Conservation (phyloP, 2,797 vertebrate species). For the Erethizon dorsatum region DNA sequence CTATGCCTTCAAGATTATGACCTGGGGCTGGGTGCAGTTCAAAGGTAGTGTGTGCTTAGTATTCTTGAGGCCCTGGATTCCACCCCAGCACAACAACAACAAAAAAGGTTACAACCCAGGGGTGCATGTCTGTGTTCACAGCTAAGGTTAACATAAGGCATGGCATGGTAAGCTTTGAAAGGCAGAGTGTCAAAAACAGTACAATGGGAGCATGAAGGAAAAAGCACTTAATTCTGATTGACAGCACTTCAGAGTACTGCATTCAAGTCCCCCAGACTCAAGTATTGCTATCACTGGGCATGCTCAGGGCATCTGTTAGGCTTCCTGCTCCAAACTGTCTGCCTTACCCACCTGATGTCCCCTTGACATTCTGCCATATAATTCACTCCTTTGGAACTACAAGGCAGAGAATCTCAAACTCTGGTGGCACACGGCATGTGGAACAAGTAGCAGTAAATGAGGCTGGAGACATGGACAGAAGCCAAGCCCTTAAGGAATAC, state of each 20-base stretch:
- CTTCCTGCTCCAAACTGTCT: slow-evolving; percentile 41
- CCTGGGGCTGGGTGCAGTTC: neutral
- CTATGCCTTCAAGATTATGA: slow-evolving; percentile 46
- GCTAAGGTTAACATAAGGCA: slow-evolving; percentile 30
- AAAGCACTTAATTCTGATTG: slow-evolving; percentile 6
- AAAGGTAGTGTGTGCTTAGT: neutral
- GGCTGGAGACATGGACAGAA: neutral
- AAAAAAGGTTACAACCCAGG: slow-evolving; percentile 5
- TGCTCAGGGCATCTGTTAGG: neutral
- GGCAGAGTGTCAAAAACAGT: neutral
- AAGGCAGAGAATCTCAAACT: neutral
- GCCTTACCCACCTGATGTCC: neutral
- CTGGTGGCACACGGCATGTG: neutral
- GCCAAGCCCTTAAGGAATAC: neutral
- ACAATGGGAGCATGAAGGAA: neutral
- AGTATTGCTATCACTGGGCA: neutral
- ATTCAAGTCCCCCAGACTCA: neutral
- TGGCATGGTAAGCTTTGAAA: slow-evolving; percentile 48
- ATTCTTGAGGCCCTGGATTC: neutral
- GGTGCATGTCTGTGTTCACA: neutral
- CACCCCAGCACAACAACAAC: neutral
- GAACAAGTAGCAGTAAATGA: slow-evolving; percentile 6
- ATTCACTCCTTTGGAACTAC: neutral
- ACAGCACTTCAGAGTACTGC: slow-evolving; percentile 20
- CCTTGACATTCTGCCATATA: neutral